Percentiles rank a stretch among this genome's conserved stretches.
Evolutionary conservation across 2,797 vertebrate species (phyloP).

Genomic region (Girardinus metallicus): DNA sequence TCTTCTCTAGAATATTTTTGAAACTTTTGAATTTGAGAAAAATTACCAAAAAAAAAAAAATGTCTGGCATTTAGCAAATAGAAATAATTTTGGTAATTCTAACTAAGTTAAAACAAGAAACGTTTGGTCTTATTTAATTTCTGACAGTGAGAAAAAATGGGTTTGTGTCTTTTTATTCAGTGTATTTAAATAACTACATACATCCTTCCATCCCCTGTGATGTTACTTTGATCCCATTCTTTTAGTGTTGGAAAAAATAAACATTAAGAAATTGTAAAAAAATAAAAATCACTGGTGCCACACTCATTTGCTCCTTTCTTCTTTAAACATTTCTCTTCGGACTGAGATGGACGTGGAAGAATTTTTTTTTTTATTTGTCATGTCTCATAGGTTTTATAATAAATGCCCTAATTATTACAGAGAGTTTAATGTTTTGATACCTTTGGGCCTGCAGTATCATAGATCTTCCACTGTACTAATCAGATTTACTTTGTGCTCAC

Average conservation of each 20-base stretch:
- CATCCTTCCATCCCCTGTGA: no score
- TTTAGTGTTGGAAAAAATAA: neutral
- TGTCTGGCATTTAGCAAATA: no score
- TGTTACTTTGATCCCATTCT: neutral
- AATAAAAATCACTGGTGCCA: neutral
- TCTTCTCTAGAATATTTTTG: no score
- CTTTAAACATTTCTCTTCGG: neutral
- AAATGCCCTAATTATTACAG: neutral
- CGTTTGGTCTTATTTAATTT: no score
- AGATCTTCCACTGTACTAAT: neutral
- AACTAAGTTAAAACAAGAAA: no score
- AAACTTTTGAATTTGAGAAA: no score
- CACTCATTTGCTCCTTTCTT: neutral
- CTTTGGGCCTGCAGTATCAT: neutral
- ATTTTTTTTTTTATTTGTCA: neutral
- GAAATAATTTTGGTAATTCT: no score
- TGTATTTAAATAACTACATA: no score
- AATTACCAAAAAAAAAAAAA: no score
- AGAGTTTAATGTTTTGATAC: neutral
- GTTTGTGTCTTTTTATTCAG: no score
- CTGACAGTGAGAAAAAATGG: no score
- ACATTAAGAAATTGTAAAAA: neutral
- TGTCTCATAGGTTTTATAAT: neutral
- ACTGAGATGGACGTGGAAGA: neutral
- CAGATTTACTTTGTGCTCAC: neutral